Evolutionary conservation across 2,888 invertebrate genomes (phyloP).

Genomic region (Luperina nickerlii): DNA sequence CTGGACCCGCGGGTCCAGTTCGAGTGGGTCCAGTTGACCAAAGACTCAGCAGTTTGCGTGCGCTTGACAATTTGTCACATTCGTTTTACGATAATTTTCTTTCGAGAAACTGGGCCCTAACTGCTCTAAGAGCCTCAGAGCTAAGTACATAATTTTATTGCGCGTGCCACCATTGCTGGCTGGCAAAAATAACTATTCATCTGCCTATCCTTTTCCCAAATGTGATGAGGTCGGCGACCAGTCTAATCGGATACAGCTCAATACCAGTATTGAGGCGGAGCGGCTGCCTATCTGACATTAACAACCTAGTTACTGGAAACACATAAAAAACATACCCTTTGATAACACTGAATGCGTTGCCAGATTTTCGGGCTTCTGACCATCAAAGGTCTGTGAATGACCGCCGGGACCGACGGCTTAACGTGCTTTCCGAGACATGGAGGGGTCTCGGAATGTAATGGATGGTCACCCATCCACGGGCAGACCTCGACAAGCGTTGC

Average conservation of each 20-base stretch:
- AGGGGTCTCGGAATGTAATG: not conserved
- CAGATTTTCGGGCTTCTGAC: not conserved
- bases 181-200: not conserved
- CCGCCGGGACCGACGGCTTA: not conserved
- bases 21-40: no score
- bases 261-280: not conserved
- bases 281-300: not conserved
- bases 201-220: not conserved
- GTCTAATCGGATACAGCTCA: not conserved
- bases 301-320: not conserved
- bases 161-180: no score
- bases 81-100: not conserved
- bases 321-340: no score
- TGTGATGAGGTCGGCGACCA: not conserved
- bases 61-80: not conserved
- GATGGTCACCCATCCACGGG: not conserved
- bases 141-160: no score
- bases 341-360: not conserved
- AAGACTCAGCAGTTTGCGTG: not conserved
- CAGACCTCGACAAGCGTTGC: not conserved
- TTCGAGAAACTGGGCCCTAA: not conserved
- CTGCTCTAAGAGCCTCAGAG: not conserved
- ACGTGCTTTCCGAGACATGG: not conserved
- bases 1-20: no score
- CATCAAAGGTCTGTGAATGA: not conserved